Conservation (phyloP, 1,140 invertebrate species). For the Euura saliciscinereae region DNA sequence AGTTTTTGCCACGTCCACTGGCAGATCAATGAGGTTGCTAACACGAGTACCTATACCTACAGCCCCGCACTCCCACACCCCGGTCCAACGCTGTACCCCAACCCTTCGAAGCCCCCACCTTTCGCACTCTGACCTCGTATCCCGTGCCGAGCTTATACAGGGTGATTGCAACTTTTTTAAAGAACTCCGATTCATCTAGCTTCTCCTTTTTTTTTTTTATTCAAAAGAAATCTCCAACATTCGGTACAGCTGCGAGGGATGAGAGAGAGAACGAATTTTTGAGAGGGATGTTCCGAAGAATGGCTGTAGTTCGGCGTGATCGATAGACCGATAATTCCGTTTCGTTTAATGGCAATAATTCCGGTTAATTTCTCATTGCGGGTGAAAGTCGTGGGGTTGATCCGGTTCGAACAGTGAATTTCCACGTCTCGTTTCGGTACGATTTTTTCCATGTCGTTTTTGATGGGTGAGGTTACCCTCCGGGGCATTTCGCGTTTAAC, state of each 20-base stretch:
- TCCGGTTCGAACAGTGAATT: too few relatives aligned
- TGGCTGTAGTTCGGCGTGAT: too few relatives aligned
- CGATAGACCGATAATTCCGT: too few relatives aligned
- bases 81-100: constrained; percentile 15
- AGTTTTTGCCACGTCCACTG: constrained; percentile 57
- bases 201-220: too few relatives aligned
- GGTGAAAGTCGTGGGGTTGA: too few relatives aligned
- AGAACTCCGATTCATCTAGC: too few relatives aligned
- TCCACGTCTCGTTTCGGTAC: neutral
- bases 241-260: too few relatives aligned
- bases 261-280: too few relatives aligned
- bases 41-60: constrained; percentile 56
- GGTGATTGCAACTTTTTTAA: constrained; percentile 39
- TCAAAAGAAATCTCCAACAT: too few relatives aligned
- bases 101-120: constrained; percentile 28
- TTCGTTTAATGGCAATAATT: too few relatives aligned
- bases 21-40: constrained; percentile 62
- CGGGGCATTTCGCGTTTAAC: neutral
- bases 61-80: constrained; percentile 23
- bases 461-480: neutral
- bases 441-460: neutral
- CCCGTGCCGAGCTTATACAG: constrained; percentile 26
- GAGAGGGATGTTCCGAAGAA: too few relatives aligned
- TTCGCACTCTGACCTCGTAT: constrained; percentile 16
- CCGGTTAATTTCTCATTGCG: too few relatives aligned